These are phyloP conservation scores for Fopius arisanus DNA, from an alignment of 1,140 invertebrate genomes.

Conservation along the genomic window DNA sequence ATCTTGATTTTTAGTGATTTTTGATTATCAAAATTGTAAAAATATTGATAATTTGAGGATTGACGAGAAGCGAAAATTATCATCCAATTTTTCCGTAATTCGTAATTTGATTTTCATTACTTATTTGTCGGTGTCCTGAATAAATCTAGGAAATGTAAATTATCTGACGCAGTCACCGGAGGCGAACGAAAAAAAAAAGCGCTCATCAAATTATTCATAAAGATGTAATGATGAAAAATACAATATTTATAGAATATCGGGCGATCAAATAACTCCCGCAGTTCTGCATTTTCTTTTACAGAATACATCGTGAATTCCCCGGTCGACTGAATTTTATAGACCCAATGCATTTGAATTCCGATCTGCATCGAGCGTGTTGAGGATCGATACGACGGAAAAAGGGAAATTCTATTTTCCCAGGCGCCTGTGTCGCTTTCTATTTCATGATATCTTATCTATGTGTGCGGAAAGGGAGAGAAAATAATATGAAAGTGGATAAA, in stretches of 20 bases:
- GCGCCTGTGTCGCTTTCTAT: neutral
- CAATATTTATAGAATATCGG: no score
- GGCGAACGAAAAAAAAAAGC: no score
- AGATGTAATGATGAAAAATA: no score
- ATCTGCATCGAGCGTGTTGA: slow-evolving; percentile 16
- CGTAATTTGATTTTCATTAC: neutral
- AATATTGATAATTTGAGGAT: no score
- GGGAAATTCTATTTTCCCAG: slow-evolving; percentile 25
- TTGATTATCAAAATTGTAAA: no score
- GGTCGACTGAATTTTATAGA: neutral
- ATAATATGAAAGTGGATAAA: neutral
- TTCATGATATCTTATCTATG: neutral
- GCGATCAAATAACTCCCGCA: no score
- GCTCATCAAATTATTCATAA: no score
- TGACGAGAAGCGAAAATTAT: no score
- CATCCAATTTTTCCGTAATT: neutral
- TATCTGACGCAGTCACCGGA: no score
- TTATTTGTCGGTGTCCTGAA: slow-evolving; percentile 17
- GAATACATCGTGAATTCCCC: neutral
- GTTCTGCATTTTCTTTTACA: neutral
- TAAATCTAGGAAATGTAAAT: no score
- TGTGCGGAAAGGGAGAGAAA: neutral
- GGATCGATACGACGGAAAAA: slow-evolving; percentile 24
- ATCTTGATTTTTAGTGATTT: no score
- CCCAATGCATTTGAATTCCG: slow-evolving; percentile 20